Evolutionary conservation across 2,113 vertebrate species (phyloP).

Genomic region (Sula dactylatra): DNA sequence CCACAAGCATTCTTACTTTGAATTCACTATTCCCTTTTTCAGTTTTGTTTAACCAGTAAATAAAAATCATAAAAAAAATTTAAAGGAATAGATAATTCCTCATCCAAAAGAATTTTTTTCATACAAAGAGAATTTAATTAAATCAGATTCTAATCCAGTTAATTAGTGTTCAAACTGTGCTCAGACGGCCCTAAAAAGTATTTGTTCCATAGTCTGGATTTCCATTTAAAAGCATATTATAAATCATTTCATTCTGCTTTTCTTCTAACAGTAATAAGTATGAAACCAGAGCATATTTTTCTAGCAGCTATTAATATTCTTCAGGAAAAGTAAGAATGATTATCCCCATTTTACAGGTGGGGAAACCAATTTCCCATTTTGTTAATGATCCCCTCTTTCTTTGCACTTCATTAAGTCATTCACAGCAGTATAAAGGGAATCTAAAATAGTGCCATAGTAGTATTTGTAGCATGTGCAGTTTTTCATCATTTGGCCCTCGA

Average conservation of each 20-base stretch:
- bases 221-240: slow-evolving; percentile 26
- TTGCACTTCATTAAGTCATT: slow-evolving; percentile 38
- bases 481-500: background rate
- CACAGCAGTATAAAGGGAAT: slow-evolving; percentile 1
- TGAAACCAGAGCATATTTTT: slow-evolving; percentile 28
- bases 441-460: background rate
- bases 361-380: slow-evolving; percentile 28
- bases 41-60: background rate
- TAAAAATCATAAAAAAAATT: background rate
- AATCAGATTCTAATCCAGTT: slow-evolving; percentile 29
- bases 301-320: slow-evolving; percentile 30
- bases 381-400: slow-evolving; percentile 1
- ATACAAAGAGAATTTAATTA: slow-evolving; percentile 36
- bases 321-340: slow-evolving; percentile 46
- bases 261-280: slow-evolving; percentile 47
- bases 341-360: slow-evolving; percentile 48
- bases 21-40: background rate
- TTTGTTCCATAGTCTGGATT: slow-evolving; percentile 16
- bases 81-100: background rate
- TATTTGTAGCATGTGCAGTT: background rate
- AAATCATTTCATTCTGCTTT: slow-evolving; percentile 47
- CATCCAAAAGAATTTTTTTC: background rate
- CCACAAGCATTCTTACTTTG: background rate
- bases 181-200: slow-evolving; percentile 10
- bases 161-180: slow-evolving; percentile 22